These are phyloP conservation scores for Prinia subflava DNA, from an alignment of 2,113 vertebrate genomes.

Conservation along the genomic window DNA sequence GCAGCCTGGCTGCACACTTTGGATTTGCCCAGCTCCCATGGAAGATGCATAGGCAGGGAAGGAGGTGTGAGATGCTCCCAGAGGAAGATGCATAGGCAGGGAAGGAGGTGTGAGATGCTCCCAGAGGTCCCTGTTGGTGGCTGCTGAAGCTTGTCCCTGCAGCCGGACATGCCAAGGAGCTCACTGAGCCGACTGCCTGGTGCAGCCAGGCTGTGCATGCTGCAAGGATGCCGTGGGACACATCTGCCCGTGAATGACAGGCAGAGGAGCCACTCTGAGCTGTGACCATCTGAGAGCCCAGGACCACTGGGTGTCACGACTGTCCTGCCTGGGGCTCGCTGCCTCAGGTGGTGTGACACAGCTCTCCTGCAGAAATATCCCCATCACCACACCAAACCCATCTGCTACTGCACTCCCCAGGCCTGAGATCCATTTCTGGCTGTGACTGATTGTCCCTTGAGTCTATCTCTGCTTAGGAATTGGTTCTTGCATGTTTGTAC, in stretches of 20 bases:
- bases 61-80: neutral
- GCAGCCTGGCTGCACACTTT: neutral
- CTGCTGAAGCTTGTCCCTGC: rapidly evolving
- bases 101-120: neutral
- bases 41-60: neutral
- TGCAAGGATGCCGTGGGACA: neutral
- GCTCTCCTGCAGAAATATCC: neutral
- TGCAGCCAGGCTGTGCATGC: neutral
- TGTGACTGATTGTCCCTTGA: neutral
- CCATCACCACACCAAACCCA: neutral
- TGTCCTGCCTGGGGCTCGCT: neutral
- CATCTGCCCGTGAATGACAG: neutral
- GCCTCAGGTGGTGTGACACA: neutral
- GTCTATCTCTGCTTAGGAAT: neutral
- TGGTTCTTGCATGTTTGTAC: neutral
- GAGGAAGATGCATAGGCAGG: neutral
- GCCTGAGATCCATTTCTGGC: neutral
- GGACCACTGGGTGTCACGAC: rapidly evolving
- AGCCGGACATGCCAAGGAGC: rapidly evolving
- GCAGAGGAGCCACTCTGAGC: neutral
- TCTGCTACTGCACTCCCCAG: neutral
- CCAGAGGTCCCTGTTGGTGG: neutral
- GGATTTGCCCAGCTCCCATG: neutral
- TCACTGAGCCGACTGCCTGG: rapidly evolving
- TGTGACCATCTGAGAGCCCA: rapidly evolving